phyloP scores from a whole-genome alignment of 2,888 invertebrate genomes.

The Drosophila macrospina region DNA sequence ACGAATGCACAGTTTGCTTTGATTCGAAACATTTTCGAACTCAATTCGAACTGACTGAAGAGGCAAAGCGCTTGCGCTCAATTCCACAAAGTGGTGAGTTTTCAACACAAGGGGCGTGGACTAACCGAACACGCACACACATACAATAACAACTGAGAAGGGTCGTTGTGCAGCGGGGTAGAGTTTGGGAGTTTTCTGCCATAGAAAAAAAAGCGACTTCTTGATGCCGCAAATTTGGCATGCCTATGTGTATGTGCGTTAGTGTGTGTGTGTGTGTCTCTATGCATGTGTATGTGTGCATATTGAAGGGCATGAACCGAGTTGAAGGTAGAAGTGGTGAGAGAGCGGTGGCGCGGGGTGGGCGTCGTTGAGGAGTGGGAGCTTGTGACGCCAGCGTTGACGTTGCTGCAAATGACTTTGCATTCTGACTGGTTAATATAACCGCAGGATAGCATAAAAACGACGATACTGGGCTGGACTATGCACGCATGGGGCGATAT shows the following conservation, averaged over 20 bases:
- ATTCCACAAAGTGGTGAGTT: constrained; percentile 53
- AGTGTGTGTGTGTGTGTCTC: constrained; percentile 34
- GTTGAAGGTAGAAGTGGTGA: neutral
- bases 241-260: constrained; percentile 49
- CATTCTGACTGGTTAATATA: constrained; percentile 85
- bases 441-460: constrained; percentile 83
- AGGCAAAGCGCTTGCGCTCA: constrained; percentile 33
- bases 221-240: constrained; percentile 84
- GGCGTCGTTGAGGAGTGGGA: constrained; percentile 30
- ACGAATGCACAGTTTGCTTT: neutral
- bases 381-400: constrained; percentile 41
- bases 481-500: constrained; percentile 7
- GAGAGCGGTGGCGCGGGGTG: constrained; percentile 2
- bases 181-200: constrained; percentile 49
- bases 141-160: constrained; percentile 8
- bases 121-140: constrained; percentile 21
- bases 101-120: constrained; percentile 44
- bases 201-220: constrained; percentile 84
- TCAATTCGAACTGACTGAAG: constrained; percentile 27
- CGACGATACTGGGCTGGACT: constrained; percentile 41
- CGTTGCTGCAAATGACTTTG: constrained; percentile 78
- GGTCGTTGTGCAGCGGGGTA: constrained; percentile 18
- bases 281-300: constrained; percentile 29
- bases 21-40: constrained; percentile 32
- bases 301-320: constrained; percentile 13